Conservation (phyloP, 2,797 vertebrate genomes). For the Lacerta viridis region DNA sequence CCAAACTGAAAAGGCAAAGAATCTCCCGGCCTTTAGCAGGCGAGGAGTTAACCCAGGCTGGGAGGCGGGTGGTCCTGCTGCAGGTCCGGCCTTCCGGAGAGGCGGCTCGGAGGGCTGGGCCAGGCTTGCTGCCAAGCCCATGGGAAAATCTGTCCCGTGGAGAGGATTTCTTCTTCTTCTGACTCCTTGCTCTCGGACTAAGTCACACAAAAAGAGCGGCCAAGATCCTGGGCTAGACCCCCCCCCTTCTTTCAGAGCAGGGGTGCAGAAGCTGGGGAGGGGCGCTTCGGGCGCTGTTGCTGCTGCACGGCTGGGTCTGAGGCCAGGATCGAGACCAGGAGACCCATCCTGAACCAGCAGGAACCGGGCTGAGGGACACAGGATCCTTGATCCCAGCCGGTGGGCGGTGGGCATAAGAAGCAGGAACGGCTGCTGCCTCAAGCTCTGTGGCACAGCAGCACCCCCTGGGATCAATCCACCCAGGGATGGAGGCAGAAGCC, state of each 20-base stretch:
- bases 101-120: not conserved
- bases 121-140: not conserved
- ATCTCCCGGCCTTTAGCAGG: not conserved
- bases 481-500: fast-evolving
- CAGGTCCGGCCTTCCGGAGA: not conserved
- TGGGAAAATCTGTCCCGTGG: not conserved
- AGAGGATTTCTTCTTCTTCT: not conserved
- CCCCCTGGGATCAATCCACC: too few species aligned
- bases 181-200: not conserved
- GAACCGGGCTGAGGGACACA: too few species aligned
- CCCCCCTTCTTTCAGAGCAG: not conserved
- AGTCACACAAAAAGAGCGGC: not conserved
- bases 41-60: not conserved
- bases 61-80: not conserved
- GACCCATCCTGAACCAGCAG: not conserved
- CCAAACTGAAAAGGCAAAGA: not conserved
- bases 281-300: not conserved
- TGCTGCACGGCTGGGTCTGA: not conserved
- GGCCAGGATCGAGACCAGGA: not conserved
- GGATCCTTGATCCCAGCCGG: too few species aligned
- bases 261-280: not conserved
- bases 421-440: not conserved
- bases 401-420: too few species aligned
- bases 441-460: not conserved
- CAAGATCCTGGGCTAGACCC: not conserved